These are phyloP conservation scores for Apodemia mormo DNA, from an alignment of 2,888 invertebrate species.

Conservation along the genomic window DNA sequence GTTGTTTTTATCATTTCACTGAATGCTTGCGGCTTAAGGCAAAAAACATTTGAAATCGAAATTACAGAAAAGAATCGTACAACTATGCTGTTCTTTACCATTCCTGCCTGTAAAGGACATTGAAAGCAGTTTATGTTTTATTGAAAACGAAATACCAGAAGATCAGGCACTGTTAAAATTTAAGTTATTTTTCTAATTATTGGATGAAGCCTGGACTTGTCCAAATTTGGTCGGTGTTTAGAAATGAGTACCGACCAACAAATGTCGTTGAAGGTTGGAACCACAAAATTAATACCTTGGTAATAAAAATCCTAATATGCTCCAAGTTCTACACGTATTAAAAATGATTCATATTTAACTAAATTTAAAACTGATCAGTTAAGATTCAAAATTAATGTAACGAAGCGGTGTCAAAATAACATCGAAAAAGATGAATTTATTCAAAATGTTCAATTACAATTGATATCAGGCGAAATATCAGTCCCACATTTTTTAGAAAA, in stretches of 20 bases:
- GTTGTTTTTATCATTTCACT: background rate
- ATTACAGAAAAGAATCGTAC: constrained; percentile 5
- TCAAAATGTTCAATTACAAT: constrained; percentile 6
- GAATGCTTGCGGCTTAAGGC: background rate
- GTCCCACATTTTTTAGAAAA: background rate
- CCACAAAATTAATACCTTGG: constrained; percentile 12
- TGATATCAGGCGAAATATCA: background rate
- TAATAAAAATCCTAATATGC: constrained; percentile 1
- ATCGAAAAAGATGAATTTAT: constrained; percentile 1
- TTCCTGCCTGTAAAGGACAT: constrained; percentile 11
- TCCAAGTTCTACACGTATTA: background rate
- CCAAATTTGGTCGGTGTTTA: constrained; percentile 5
- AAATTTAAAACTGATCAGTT: constrained; percentile 6
- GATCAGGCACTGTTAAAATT: constrained; percentile 5
- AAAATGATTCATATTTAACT: background rate
- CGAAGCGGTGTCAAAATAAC: constrained; percentile 5
- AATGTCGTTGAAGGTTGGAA: background rate
- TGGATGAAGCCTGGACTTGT: constrained; percentile 4
- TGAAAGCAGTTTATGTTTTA: constrained; percentile 3
- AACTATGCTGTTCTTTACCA: background rate
- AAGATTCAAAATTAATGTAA: background rate
- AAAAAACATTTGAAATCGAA: constrained; percentile 7
- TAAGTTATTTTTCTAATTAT: constrained; percentile 10
- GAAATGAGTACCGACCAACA: constrained; percentile 1
- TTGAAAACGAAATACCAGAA: constrained; percentile 10